phyloP scores from a whole-genome alignment of 2,113 vertebrate genomes.

The Solea senegalensis region DNA sequence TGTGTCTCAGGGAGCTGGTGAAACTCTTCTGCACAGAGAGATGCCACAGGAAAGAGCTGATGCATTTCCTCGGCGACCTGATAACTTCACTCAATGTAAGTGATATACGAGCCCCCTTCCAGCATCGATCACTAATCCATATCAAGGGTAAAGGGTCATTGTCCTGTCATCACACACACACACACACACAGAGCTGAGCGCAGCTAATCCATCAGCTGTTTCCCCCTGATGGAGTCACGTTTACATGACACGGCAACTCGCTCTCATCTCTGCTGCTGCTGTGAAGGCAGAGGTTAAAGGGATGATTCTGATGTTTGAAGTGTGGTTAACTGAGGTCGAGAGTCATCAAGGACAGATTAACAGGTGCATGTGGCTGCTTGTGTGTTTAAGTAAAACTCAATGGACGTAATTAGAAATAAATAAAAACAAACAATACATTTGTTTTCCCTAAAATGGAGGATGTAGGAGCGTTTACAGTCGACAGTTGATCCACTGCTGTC shows the following conservation, averaged over 20 bases:
- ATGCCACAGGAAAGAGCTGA: constrained; percentile 75
- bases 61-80: constrained; percentile 70
- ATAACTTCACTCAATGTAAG: constrained; percentile 72
- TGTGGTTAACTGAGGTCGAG: too few relatives aligned
- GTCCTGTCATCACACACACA: constrained; percentile 1
- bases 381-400: too few relatives aligned
- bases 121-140: constrained; percentile 34
- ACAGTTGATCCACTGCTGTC: too few relatives aligned
- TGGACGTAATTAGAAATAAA: too few relatives aligned
- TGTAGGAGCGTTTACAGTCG: too few relatives aligned
- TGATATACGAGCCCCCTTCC: constrained; percentile 12
- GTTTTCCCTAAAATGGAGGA: too few relatives aligned
- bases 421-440: too few relatives aligned
- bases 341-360: too few relatives aligned
- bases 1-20: constrained; percentile 78
- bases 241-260: constrained; percentile 22
- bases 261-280: constrained; percentile 7
- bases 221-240: constrained; percentile 27
- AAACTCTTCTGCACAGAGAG: constrained; percentile 79
- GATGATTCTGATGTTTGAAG: background rate
- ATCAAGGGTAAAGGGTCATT: background rate
- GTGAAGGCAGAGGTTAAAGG: background rate
- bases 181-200: constrained; percentile 18
- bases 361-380: too few relatives aligned
- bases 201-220: constrained; percentile 3